phyloP scores from a whole-genome alignment of 1,140 invertebrate species.

The Musca vetustissima region DNA sequence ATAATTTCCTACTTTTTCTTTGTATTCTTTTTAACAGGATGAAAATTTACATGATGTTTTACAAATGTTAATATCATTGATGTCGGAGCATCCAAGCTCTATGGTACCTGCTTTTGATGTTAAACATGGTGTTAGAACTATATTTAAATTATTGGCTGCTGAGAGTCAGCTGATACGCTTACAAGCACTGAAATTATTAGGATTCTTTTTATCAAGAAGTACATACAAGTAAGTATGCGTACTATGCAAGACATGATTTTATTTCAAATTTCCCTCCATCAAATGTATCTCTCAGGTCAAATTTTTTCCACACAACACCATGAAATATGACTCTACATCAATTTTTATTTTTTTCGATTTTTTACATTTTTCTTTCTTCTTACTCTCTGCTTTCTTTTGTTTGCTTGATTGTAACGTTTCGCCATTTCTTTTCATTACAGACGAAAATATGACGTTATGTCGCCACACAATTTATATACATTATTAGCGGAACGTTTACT shows the following conservation, averaged over 20 bases:
- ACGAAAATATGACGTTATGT: constrained; percentile 98
- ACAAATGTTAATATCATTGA: constrained; percentile 93
- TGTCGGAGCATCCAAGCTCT: constrained; percentile 97
- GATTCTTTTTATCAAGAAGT: constrained; percentile 92
- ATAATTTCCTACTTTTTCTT: not conserved
- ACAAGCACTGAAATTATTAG: constrained; percentile 92
- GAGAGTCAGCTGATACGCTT: constrained; percentile 94
- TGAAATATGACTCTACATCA: not conserved
- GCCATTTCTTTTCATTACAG: constrained; percentile 58
- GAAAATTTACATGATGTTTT: constrained; percentile 98
- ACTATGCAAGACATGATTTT: no score
- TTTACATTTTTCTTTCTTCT: not conserved
- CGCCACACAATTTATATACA: constrained; percentile 96
- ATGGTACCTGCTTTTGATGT: constrained; percentile 99
- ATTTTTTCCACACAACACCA: no score
- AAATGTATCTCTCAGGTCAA: no score
- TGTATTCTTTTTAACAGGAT: no score
- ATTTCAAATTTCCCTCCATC: no score
- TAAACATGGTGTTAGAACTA: constrained; percentile 92
- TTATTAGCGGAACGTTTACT: constrained; percentile 90
- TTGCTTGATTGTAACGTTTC: not conserved
- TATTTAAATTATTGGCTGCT: constrained; percentile 95
- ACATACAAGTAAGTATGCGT: constrained; percentile 93
- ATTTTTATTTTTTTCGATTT: constrained; percentile 6
- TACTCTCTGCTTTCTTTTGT: not conserved